These are phyloP conservation scores for Leucophenga maculata DNA, from an alignment of 2,888 invertebrate species.

Conservation along the genomic window DNA sequence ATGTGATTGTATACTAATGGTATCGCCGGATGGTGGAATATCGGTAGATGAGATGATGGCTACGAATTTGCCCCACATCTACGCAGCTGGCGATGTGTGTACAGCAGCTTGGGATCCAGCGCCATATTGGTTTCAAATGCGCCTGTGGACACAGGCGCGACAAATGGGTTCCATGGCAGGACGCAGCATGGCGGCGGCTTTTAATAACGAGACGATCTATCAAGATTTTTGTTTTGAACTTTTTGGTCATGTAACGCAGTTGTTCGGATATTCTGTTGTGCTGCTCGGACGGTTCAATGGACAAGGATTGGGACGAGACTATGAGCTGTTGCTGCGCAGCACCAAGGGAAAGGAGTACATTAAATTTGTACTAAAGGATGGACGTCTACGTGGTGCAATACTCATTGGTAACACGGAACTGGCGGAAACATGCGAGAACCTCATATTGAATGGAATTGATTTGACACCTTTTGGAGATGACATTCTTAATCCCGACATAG, in stretches of 20 bases:
- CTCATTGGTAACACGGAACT: slow-evolving; percentile 97
- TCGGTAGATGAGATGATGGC: slow-evolving; percentile 88
- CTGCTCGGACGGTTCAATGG: slow-evolving; percentile 94
- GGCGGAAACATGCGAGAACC: slow-evolving; percentile 98
- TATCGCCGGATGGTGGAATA: slow-evolving; percentile 85
- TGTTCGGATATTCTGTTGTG: slow-evolving; percentile 95
- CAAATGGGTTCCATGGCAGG: slow-evolving; percentile 98
- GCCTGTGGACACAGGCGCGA: slow-evolving; percentile 97
- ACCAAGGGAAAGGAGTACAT: slow-evolving; percentile 87
- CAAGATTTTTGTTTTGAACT: slow-evolving; percentile 98
- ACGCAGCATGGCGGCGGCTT: slow-evolving; percentile 82
- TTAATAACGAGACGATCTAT: slow-evolving; percentile 77
- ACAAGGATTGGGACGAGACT: slow-evolving; percentile 84
- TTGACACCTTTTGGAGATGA: slow-evolving; percentile 90
- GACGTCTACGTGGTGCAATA: slow-evolving; percentile 91
- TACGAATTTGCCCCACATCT: slow-evolving; percentile 84
- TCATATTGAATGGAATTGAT: slow-evolving; percentile 95
- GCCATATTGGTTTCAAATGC: slow-evolving; percentile 93
- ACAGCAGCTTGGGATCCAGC: slow-evolving; percentile 84
- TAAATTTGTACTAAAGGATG: slow-evolving; percentile 89
- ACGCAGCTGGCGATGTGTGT: slow-evolving; percentile 97
- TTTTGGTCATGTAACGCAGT: slow-evolving; percentile 95
- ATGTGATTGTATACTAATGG: slow-evolving; percentile 74
- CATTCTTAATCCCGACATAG: slow-evolving; percentile 94
- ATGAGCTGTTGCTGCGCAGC: slow-evolving; percentile 88